Evolutionary conservation across 2,113 vertebrate genomes (phyloP).

Genomic region (Festucalex cinctus): DNA sequence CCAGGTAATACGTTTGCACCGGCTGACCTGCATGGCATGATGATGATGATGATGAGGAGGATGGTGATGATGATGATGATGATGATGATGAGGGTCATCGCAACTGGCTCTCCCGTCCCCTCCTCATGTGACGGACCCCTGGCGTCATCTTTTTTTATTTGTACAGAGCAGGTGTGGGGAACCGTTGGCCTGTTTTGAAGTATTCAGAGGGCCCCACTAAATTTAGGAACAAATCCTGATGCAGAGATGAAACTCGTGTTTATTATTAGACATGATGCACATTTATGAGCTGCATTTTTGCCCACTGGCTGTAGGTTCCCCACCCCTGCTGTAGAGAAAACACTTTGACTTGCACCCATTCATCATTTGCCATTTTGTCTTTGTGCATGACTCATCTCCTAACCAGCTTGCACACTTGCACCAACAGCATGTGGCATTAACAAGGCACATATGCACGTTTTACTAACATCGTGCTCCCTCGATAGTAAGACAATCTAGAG

Average conservation of each 20-base stretch:
- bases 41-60: constrained; percentile 12
- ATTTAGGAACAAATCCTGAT: neutral
- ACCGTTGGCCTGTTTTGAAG: neutral
- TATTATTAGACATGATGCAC: neutral
- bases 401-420: constrained; percentile 24
- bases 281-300: neutral
- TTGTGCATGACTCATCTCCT: constrained; percentile 34
- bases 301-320: neutral
- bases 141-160: constrained; percentile 15
- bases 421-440: constrained; percentile 46
- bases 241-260: neutral
- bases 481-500: constrained; percentile 6
- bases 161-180: neutral
- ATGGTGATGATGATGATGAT: too few species aligned
- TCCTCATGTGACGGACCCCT: neutral
- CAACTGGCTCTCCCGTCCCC: constrained; percentile 24
- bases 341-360: constrained; percentile 18
- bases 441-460: neutral
- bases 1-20: constrained; percentile 70
- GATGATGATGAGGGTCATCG: constrained; percentile 7
- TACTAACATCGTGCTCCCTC: neutral
- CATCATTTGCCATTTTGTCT: constrained; percentile 17
- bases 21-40: constrained; percentile 72
- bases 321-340: neutral
- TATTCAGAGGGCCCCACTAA: neutral